These are phyloP conservation scores for Manduca sexta DNA, from an alignment of 1,140 invertebrate species.

Conservation along the genomic window DNA sequence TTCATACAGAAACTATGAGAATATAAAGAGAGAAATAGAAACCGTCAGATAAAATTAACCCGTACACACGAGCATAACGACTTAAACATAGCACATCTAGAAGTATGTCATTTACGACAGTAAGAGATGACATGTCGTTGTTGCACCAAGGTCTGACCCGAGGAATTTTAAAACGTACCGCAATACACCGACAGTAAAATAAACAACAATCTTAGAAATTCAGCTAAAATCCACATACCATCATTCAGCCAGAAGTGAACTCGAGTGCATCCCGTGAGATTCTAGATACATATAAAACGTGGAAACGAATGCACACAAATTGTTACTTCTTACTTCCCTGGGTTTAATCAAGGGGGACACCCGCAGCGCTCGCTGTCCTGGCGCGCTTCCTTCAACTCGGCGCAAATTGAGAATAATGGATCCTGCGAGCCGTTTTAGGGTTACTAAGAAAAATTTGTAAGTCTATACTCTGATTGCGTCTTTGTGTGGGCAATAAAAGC, in stretches of 20 bases:
- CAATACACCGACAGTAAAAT: no score
- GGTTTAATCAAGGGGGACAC: constrained; percentile 70
- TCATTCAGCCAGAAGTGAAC: constrained; percentile 8
- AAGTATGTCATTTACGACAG: background rate
- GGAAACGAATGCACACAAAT: constrained; percentile 52
- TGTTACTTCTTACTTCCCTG: constrained; percentile 57
- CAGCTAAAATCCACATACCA: no score
- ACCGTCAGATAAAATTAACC: no score
- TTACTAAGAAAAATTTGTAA: constrained; percentile 33
- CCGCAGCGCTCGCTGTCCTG: constrained; percentile 48
- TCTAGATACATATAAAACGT: constrained; percentile 22
- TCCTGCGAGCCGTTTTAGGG: constrained; percentile 46
- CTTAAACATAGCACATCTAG: no score
- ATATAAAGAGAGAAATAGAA: no score
- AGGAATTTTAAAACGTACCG: no score
- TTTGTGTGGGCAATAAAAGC: constrained; percentile 11
- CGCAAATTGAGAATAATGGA: constrained; percentile 71
- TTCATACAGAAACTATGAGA: no score
- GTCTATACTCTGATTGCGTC: constrained; percentile 20
- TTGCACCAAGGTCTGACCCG: no score
- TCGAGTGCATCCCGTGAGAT: constrained; percentile 36
- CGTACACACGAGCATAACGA: no score
- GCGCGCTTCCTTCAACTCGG: constrained; percentile 49
- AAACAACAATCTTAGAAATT: no score
- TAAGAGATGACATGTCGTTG: background rate